Evolutionary conservation across 2,888 invertebrate species (phyloP), one percentile per base, ranked within the genome.

Genomic region (Morpho achilles): DNA sequence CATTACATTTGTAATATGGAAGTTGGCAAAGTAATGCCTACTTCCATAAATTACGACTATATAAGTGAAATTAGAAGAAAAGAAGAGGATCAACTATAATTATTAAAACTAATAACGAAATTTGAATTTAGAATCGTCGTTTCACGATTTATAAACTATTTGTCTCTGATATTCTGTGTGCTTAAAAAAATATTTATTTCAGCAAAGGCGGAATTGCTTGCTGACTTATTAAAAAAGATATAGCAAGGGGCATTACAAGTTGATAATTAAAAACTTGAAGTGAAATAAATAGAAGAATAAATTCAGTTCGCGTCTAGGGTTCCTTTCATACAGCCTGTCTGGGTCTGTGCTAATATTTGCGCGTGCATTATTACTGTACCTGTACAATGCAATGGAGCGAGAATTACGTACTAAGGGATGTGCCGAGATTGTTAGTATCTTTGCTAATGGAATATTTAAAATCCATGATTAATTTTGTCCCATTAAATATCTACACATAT

Each of bases 261-360:
- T 58, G 39, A 43, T 53, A 60, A 59, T 59, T 58, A 56, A 59
- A 59, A 56, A 53, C 53, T 64, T 58, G 55, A 59, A 62, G 60
- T 60, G 51, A 58, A 60, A 62, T 53, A 65, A 66, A 60, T 51
- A 64, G 58, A 62, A 69, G 67, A 63, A 62, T 61, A 66, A 70
- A 68, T 66, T 68, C 67, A 64, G 64, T 69, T 67, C 65, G 53
- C 53, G 66, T 79, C 75, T 73, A 75, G 71, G 79, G 79, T 73
- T 73, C 67, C 69, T 72, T 72, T 71, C 70, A 70, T 70, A 68
- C 69, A 50, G 65, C 65, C 76, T 75, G 82, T 82, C 85, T 86
- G 83, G 71, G 72, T 76, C 80, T 80, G 81, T 69, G 83, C 84
- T 83, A 90, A 89, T 90, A 88, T 89, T 90, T 88, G 75, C 82